A percentile compares a stretch with the other conserved stretches of the same genome.
Evolutionary conservation across 1,140 invertebrate genomes (phyloP).

Genomic region (Yoshiicerus persimilis): DNA sequence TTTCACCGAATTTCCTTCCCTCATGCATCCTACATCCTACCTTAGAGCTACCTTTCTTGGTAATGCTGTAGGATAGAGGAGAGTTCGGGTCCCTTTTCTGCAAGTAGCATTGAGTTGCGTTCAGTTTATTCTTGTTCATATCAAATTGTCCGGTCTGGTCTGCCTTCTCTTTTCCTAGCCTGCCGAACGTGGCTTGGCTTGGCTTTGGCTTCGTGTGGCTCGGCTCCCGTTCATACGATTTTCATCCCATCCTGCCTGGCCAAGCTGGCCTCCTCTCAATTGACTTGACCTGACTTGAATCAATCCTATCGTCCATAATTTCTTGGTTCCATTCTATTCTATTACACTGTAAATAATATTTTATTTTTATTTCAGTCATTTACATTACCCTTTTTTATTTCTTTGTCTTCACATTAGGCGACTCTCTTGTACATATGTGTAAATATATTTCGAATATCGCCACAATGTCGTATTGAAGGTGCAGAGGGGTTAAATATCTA

Average conservation of each 20-base stretch:
- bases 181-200: neutral
- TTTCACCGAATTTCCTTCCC: neutral
- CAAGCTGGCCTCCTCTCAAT: conserved; percentile 7
- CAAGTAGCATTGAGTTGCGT: neutral
- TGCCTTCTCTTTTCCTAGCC: conserved; percentile 13
- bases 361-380: neutral
- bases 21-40: neutral
- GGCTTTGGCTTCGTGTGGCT: neutral
- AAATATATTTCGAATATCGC: neutral
- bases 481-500: neutral
- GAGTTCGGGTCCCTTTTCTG: neutral
- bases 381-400: neutral
- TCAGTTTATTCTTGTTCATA: conserved; percentile 13
- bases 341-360: conserved; percentile 8
- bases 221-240: conserved; percentile 7
- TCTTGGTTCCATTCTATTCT: neutral
- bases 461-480: neutral
- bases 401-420: neutral
- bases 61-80: neutral
- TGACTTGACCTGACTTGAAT: conserved; percentile 2
- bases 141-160: neutral
- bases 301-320: neutral
- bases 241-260: neutral
- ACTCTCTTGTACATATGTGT: neutral
- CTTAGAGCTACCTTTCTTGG: neutral